Base-by-base conservation (phyloP, 2,797 vertebrate species). In the Adrianichthys oophorus region DNA sequence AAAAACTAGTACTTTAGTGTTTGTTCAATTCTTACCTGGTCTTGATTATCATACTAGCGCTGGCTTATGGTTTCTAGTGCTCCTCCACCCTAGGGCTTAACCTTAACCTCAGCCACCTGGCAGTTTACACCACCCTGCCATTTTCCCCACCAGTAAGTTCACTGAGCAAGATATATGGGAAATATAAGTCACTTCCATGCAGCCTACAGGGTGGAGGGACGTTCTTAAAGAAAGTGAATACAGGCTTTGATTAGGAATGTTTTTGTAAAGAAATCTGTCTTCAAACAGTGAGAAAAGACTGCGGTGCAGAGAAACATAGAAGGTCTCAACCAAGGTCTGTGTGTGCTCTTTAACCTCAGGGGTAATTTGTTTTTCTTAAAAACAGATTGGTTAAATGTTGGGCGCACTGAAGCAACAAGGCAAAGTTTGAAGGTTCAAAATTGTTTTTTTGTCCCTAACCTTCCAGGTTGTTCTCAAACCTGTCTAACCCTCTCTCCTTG, bases 251-350 rank as follows among this genome's bases (percentile, higher is more conserved):
- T 91, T 91, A 87, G 72, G 77, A 74, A 52, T 92, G 91, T 92
- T 93, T 80, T 91, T 86, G 92, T 88, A 92, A 93, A 83, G 65
- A 78, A 89, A 93, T 91, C 84, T 81, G 82, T 77, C 90, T 93
- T 93, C 91, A 92, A 90, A 92, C 85, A 69, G 80, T 18, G 76
- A 58, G 68, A 71, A 82, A 68, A 74, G 76, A 68, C 68, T 61
- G 74, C 67, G 64, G 65, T 56, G 43, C 52, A 69, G 80, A 80
- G 84, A 82, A 87, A 85, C 85, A 81, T 62, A 69, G 67, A 86
- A 57, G 86, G 81, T 84, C 79, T 52, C 72, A 83, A 86, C 80
- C 82, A 82, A 68, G 76, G 75, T 65, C 75, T 73, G 76, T 61
- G 37, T 21, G 0, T 62, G 86, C 65, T 52, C 80, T 85, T 64